Conservation (phyloP, 2,888 invertebrate species). For the Torymus auratus region DNA sequence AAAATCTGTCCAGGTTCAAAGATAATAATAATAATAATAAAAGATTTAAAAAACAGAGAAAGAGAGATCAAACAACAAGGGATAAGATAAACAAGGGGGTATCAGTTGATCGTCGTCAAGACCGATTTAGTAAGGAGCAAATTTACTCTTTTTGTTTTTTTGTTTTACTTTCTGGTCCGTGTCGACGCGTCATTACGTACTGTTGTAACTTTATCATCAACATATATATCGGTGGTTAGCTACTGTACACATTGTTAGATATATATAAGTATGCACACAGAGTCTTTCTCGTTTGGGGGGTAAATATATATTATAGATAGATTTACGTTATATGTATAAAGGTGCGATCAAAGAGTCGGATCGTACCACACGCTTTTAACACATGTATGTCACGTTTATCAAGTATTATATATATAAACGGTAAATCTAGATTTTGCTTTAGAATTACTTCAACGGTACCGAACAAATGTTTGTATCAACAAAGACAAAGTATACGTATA, state of each 20-base stretch:
- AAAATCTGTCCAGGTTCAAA: slow-evolving; percentile 33
- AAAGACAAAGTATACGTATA: not conserved
- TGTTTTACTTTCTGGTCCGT: slow-evolving; percentile 19
- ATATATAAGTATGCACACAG: not conserved
- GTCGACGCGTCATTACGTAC: slow-evolving; percentile 38
- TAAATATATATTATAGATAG: too few relatives aligned
- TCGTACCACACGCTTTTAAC: slow-evolving; percentile 25
- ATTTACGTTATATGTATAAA: not conserved
- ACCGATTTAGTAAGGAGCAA: slow-evolving; percentile 35
- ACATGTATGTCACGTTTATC: slow-evolving; percentile 1
- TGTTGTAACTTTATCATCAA: slow-evolving; percentile 11
- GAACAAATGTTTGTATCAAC: slow-evolving; percentile 28
- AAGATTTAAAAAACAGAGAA: slow-evolving; percentile 1
- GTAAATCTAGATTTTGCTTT: not conserved
- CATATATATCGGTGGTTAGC: too few relatives aligned
- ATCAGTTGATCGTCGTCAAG: slow-evolving; percentile 55
- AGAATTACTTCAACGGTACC: not conserved
- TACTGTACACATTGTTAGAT: not conserved
- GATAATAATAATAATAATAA: slow-evolving; percentile 4
- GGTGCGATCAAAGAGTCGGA: slow-evolving; percentile 11
- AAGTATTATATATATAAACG: not conserved
- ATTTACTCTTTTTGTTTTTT: too few relatives aligned
- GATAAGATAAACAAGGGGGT: slow-evolving; percentile 24
- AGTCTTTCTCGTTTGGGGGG: not conserved
- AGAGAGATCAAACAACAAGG: slow-evolving; percentile 7